Conservation (phyloP, 2,888 invertebrate genomes). For the Timema podura region DNA sequence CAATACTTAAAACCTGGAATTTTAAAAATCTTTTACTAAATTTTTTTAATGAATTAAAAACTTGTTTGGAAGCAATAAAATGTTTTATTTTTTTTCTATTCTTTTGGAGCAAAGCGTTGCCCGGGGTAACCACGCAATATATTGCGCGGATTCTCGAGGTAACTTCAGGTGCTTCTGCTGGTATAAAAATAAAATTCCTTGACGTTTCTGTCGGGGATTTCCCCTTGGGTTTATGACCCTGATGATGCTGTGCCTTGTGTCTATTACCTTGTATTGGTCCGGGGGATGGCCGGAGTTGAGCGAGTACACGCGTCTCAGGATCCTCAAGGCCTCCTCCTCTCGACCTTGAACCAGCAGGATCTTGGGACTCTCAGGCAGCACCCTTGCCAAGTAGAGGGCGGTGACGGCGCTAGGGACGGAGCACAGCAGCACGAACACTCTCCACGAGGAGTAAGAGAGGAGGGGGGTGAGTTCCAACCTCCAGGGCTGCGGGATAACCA, state of each 20-base stretch:
- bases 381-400: constrained; percentile 36
- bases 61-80: no score
- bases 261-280: constrained; percentile 22
- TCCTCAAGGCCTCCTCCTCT: constrained; percentile 37
- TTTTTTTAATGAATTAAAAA: no score
- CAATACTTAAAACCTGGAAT: no score
- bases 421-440: constrained; percentile 41
- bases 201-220: not conserved
- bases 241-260: no score
- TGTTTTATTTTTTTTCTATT: no score
- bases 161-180: not conserved
- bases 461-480: constrained; percentile 26
- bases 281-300: constrained; percentile 26
- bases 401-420: constrained; percentile 41
- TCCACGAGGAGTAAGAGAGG: constrained; percentile 41
- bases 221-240: no score
- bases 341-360: constrained; percentile 39
- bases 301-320: constrained; percentile 38
- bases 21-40: no score
- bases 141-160: no score
- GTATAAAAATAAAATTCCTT: not conserved
- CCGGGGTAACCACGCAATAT: no score
- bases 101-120: no score
- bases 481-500: constrained; percentile 41
- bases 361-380: constrained; percentile 44